Conservation (phyloP, 2,113 vertebrate species). For the Phrynocephalus versicolor region DNA sequence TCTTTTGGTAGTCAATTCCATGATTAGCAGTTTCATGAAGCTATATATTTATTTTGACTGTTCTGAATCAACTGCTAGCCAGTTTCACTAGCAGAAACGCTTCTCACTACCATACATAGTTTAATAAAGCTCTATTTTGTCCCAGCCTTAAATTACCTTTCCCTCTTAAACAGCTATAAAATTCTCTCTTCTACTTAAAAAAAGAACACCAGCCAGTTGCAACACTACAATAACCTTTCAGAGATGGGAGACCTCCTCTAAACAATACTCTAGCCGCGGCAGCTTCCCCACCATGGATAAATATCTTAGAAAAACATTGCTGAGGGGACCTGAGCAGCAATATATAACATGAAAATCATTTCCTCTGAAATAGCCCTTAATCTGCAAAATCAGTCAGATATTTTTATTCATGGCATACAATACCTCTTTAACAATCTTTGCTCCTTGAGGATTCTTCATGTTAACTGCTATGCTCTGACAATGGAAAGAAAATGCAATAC, state of each 20-base stretch:
- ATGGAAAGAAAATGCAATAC: constrained; percentile 48
- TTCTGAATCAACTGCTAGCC: too few relatives aligned
- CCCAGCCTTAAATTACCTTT: too few relatives aligned
- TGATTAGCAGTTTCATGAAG: too few relatives aligned
- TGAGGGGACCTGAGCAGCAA: not conserved
- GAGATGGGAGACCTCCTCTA: too few relatives aligned
- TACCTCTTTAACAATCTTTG: constrained; percentile 86
- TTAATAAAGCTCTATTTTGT: too few relatives aligned
- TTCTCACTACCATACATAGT: too few relatives aligned
- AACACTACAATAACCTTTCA: too few relatives aligned
- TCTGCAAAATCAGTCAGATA: not conserved
- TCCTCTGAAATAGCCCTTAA: not conserved
- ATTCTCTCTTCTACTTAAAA: not conserved
- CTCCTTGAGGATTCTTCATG: constrained; percentile 87
- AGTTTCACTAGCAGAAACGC: too few relatives aligned
- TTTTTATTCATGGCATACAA: not conserved
- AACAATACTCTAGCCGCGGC: not conserved
- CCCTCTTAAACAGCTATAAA: not conserved
- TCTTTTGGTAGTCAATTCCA: too few relatives aligned
- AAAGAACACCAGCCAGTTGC: not conserved
- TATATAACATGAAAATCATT: not conserved
- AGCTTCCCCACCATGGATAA: not conserved
- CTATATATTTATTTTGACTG: too few relatives aligned
- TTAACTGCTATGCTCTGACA: constrained; percentile 91
- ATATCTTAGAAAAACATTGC: not conserved